A percentile compares a stretch with the other conserved stretches of the same genome.
phyloP scores from a whole-genome alignment of 2,888 invertebrate species.

The Microctonus brassicae region DNA sequence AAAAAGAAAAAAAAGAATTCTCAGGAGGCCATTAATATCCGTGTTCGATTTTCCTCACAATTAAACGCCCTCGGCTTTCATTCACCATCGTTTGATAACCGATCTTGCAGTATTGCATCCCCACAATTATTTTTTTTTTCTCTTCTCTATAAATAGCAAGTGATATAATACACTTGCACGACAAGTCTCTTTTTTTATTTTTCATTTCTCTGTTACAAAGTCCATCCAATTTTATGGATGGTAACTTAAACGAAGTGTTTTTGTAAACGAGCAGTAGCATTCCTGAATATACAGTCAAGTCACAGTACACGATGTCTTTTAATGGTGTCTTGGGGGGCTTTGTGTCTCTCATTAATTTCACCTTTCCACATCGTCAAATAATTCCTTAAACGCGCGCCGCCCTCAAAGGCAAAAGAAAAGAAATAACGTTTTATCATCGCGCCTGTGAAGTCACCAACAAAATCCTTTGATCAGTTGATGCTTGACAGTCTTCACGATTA shows the following conservation, averaged over 20 bases:
- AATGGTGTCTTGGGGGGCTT: neutral
- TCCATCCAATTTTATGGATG: conserved; percentile 26
- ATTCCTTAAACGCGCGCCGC: conserved; percentile 3
- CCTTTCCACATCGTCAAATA: conserved; percentile 15
- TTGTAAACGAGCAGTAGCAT: neutral
- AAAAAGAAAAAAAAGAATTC: conserved; percentile 19
- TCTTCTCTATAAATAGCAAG: conserved; percentile 2
- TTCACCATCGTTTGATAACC: conserved; percentile 8
- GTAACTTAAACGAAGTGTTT: neutral
- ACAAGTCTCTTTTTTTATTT: neutral
- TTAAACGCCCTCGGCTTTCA: conserved; percentile 7
- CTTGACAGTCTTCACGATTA: neutral
- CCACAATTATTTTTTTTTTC: neutral
- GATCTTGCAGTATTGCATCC: conserved; percentile 10
- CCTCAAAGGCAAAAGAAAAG: neutral
- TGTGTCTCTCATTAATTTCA: conserved; percentile 27
- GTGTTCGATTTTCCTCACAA: neutral
- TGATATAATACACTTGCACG: neutral
- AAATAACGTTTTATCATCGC: neutral
- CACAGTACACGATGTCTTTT: neutral
- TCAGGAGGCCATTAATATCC: neutral
- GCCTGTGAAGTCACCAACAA: neutral
- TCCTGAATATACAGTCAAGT: neutral
- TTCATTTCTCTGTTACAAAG: neutral
- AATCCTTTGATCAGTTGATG: conserved; percentile 19